phyloP scores from a whole-genome alignment of 2,888 invertebrate genomes.

The Mesochorus sp. region DNA sequence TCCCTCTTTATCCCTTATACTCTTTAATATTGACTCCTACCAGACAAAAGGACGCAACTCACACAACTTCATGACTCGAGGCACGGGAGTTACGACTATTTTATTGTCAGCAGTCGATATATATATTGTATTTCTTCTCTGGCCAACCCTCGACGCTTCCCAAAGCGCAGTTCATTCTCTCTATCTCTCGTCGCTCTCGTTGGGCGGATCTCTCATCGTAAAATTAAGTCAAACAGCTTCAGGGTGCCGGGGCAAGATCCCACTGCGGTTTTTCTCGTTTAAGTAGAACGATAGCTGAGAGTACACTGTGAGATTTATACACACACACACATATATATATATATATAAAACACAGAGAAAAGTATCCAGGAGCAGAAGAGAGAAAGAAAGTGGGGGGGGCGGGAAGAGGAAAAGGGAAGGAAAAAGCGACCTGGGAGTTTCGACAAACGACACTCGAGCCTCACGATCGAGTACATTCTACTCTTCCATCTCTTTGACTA shows the following conservation, averaged over 20 bases:
- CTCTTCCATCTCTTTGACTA: slow-evolving; percentile 29
- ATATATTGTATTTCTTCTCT: slow-evolving; percentile 62
- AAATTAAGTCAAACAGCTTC: slow-evolving; percentile 80
- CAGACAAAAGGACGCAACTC: background rate
- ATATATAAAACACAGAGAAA: background rate
- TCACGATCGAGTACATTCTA: slow-evolving; percentile 4
- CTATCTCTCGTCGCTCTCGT: slow-evolving; percentile 14
- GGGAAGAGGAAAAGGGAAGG: no score
- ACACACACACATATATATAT: slow-evolving; percentile 21
- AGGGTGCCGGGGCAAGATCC: slow-evolving; percentile 68
- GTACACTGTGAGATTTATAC: slow-evolving; percentile 30
- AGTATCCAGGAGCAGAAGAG: background rate
- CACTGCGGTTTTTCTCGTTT: slow-evolving; percentile 66
- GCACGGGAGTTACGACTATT: background rate
- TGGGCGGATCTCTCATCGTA: slow-evolving; percentile 70
- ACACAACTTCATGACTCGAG: background rate
- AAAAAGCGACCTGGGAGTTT: slow-evolving; percentile 28
- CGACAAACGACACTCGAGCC: slow-evolving; percentile 39
- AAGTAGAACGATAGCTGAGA: slow-evolving; percentile 64
- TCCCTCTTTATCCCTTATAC: slow-evolving; percentile 1
- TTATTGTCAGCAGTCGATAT: background rate
- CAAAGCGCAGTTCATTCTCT: slow-evolving; percentile 16
- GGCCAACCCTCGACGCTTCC: slow-evolving; percentile 54
- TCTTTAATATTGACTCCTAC: slow-evolving; percentile 7
- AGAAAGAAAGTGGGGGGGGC: slow-evolving; percentile 10